Percentiles rank a stretch among this genome's conserved stretches.
These are phyloP conservation scores for Pocillopora meandrina DNA, from an alignment of 92 coral and sea anemone genomes.

Conservation along the genomic window DNA sequence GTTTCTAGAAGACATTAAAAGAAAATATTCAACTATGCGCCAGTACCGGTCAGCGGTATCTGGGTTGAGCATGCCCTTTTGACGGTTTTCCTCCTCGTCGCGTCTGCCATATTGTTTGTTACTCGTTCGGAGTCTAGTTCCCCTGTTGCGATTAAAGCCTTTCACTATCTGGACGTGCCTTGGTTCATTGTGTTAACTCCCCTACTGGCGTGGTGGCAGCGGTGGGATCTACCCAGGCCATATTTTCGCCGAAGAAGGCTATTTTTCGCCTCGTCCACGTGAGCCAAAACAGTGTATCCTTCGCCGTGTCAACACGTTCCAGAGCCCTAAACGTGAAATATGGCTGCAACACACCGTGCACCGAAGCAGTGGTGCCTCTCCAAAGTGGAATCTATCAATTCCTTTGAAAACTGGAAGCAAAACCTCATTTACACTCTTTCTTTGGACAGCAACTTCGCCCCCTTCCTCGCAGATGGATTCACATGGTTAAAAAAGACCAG, in stretches of 20 bases:
- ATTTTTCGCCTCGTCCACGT: not conserved
- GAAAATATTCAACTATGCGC: too few species aligned
- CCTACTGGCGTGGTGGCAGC: conserved; percentile 13
- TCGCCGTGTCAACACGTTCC: not conserved
- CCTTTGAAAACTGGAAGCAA: not conserved
- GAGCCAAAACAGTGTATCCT: not conserved
- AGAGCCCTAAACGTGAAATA: not conserved
- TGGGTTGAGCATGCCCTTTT: too few species aligned
- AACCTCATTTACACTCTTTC: not conserved
- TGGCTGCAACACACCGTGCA: too few species aligned
- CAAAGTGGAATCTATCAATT: not conserved
- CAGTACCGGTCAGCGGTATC: too few species aligned
- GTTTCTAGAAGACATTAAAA: too few species aligned
- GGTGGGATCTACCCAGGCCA: too few species aligned
- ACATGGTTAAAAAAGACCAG: not conserved
- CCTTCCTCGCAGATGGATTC: not conserved
- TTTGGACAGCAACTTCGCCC: not conserved
- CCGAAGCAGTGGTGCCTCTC: not conserved
- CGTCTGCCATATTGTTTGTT: too few species aligned
- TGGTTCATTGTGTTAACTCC: not conserved
- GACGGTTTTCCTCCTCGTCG: too few species aligned
- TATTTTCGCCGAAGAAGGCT: not conserved
- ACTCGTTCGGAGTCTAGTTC: too few species aligned
- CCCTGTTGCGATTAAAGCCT: too few species aligned
- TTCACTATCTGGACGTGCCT: too few species aligned